Evolutionary conservation across 35 echinoderm and acorn worm genomes (phyloP).

Genomic region (Amphiura filiformis): DNA sequence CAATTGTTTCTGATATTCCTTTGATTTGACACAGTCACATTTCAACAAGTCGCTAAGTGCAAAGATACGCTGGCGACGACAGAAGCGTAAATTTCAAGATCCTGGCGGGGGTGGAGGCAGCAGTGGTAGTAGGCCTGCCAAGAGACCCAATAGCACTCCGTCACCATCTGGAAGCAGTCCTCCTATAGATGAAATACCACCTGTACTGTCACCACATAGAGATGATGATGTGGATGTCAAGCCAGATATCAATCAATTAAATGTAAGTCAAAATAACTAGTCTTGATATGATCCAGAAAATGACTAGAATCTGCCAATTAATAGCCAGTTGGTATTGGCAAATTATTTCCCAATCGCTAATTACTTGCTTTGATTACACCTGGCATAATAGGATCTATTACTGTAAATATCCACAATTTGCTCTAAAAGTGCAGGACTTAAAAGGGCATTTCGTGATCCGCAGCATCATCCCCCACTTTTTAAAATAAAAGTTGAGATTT

Average conservation of each 20-base stretch:
- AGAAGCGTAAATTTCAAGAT: neutral
- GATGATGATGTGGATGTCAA: neutral
- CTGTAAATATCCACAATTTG: too few species aligned
- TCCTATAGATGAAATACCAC: neutral
- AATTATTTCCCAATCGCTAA: too few species aligned
- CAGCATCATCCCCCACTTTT: too few species aligned
- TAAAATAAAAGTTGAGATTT: too few species aligned
- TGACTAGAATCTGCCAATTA: too few species aligned
- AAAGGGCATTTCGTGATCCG: too few species aligned
- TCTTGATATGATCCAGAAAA: too few species aligned
- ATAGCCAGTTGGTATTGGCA: too few species aligned
- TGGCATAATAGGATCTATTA: too few species aligned
- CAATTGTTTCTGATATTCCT: neutral
- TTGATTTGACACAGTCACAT: neutral
- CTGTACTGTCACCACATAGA: neutral
- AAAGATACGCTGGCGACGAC: constrained; percentile 5
- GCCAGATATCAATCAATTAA: neutral
- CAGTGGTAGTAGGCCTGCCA: neutral
- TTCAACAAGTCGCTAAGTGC: constrained; percentile 24
- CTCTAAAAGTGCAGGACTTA: too few species aligned
- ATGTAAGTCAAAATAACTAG: neutral
- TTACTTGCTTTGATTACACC: too few species aligned
- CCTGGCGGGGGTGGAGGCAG: neutral
- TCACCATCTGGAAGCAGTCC: neutral
- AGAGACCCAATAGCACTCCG: neutral